Evolutionary conservation across 1,140 invertebrate species (phyloP).

Genomic region (Macrotrachela quadricornifera): DNA sequence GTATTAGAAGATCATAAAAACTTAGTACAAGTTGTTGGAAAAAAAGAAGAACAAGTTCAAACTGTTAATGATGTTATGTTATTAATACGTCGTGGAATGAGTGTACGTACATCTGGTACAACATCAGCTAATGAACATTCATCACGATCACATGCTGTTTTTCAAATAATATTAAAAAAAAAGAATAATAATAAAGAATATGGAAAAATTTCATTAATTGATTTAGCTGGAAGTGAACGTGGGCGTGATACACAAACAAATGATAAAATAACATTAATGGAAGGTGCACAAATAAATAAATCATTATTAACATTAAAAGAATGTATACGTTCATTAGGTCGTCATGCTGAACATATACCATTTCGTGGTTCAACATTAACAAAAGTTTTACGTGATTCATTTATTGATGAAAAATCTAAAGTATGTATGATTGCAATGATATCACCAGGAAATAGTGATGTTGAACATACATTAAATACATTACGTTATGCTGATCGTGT

Average conservation of each 20-base stretch:
- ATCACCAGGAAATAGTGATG: slow-evolving; percentile 73
- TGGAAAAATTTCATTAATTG: slow-evolving; percentile 95
- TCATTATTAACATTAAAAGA: slow-evolving; percentile 86
- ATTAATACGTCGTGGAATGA: slow-evolving; percentile 46
- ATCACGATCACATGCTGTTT: slow-evolving; percentile 76
- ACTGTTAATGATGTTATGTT: slow-evolving; percentile 66
- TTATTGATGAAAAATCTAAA: slow-evolving; percentile 87
- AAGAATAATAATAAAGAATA: slow-evolving; percentile 38
- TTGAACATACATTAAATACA: slow-evolving; percentile 92
- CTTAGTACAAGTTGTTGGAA: slow-evolving; percentile 69
- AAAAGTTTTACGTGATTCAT: slow-evolving; percentile 89
- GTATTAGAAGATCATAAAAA: slow-evolving; percentile 76
- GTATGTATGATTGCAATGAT: slow-evolving; percentile 99
- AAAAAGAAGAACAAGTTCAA: slow-evolving; percentile 61
- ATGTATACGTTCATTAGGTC: slow-evolving; percentile 82
- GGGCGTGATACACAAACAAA: slow-evolving; percentile 91
- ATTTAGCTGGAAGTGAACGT: slow-evolving; percentile 62
- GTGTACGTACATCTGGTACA: slow-evolving; percentile 58
- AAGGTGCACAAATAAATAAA: slow-evolving; percentile 98
- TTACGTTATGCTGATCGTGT: slow-evolving; percentile 69
- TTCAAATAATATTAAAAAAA: slow-evolving; percentile 40
- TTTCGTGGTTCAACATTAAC: slow-evolving; percentile 92
- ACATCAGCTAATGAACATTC: slow-evolving; percentile 82
- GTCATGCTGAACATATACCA: slow-evolving; percentile 68
- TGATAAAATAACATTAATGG: slow-evolving; percentile 80